Evolutionary conservation across 2,797 vertebrate genomes (phyloP), one percentile per base, ranked within the genome.

Genomic region (Sebastes nivosus): DNA sequence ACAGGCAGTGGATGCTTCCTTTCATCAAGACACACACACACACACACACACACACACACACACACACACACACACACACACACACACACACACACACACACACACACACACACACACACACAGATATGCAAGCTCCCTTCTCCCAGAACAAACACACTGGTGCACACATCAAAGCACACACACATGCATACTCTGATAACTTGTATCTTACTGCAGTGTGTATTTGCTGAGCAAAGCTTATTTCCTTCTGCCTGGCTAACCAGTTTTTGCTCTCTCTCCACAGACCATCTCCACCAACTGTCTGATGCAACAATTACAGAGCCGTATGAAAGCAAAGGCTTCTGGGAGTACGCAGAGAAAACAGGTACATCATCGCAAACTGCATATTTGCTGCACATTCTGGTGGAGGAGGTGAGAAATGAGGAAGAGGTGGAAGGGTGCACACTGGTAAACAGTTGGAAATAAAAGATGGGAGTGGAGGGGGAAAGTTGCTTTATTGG

Each of bases 1-100:
- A 95, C 89, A 93, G 94, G 95, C 94, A 95, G 93, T 93, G 90
- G 95, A 96, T 96, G 97, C 94, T 97, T 98, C 96, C 96, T 97
- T 97, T 97, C 97, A 97, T 97, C 97, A 97, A 95, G 79, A 78
- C 81, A 60, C 75, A 68, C 18, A 36, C 27, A 63, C 38, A 65
- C 60, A 57, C 18, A 22, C 50, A 46, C 38, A 67, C 58, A 2
- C 32, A n/a, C 38, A 1, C 38, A 3, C 38, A 63, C 57, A 54
- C 18, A 29, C 50, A 54, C 38, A 55, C 72, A 61, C 42, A 18
- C 42, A 65, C 60, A 63, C 38, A 65, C 60, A 57, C 18, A 22
- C 50, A 46, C 38, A 67, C 58, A 2, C 32, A n/a, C 38, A 1
- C 38, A 3, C 38, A 63, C 57, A 54, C 18, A 29, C 50, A 54